Evolutionary conservation across 1,140 invertebrate genomes (phyloP).

Genomic region (Saccostrea cuccullata): DNA sequence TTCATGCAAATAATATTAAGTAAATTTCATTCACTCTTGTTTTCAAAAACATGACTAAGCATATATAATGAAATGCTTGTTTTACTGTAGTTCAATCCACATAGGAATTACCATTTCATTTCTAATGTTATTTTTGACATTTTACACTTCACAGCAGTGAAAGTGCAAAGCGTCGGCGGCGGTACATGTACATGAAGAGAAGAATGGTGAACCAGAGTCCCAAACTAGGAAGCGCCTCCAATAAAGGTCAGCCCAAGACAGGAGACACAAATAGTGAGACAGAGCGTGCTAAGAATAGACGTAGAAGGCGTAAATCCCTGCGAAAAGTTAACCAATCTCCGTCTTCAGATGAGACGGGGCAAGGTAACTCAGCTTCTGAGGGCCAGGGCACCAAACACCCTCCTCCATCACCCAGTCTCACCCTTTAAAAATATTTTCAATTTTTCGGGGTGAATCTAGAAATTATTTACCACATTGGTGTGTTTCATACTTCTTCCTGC

Average conservation of each 20-base stretch:
- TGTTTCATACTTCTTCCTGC: neutral
- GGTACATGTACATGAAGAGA: constrained; percentile 62
- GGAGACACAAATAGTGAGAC: constrained; percentile 51
- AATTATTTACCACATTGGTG: neutral
- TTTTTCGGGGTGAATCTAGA: constrained; percentile 1
- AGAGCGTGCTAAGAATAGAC: constrained; percentile 51
- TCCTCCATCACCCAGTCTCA: constrained; percentile 6
- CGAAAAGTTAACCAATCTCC: constrained; percentile 61
- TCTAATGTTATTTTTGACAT: neutral
- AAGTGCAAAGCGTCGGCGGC: constrained; percentile 60
- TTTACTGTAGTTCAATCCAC: neutral
- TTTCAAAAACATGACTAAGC: too few relatives aligned
- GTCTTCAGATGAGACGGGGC: constrained; percentile 66
- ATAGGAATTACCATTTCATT: neutral
- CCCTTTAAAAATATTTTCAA: neutral
- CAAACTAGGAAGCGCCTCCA: constrained; percentile 44
- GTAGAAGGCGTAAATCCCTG: constrained; percentile 58
- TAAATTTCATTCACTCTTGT: too few relatives aligned
- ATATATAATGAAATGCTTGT: too few relatives aligned
- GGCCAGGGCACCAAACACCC: neutral
- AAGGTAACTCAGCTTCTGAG: constrained; percentile 55
- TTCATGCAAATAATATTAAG: too few relatives aligned
- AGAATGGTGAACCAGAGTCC: constrained; percentile 58
- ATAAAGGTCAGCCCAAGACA: constrained; percentile 51
- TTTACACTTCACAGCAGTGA: constrained; percentile 54